A percentile compares a stretch with the other conserved stretches of the same genome.
Conservation (phyloP, 2,113 vertebrate species). For the Oxyura jamaicensis region DNA sequence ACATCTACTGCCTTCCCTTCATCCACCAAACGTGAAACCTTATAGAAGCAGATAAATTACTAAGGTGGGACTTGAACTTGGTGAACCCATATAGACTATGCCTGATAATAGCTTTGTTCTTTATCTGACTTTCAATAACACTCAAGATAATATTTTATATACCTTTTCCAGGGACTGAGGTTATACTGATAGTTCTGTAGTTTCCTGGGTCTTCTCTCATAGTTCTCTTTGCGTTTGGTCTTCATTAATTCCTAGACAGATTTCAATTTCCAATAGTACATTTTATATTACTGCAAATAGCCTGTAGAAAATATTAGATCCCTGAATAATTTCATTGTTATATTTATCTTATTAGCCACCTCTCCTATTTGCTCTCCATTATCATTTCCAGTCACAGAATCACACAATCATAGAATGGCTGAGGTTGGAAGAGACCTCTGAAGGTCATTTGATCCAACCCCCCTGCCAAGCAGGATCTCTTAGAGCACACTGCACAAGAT, state of each 20-base stretch:
- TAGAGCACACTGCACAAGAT: too few species aligned
- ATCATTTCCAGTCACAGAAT: not conserved
- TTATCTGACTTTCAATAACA: not conserved
- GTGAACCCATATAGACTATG: not conserved
- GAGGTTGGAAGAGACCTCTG: too few species aligned
- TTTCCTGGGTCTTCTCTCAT: not conserved
- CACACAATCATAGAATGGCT: too few species aligned
- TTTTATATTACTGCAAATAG: not conserved
- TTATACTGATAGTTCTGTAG: not conserved
- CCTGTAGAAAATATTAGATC: not conserved
- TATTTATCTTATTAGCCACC: not conserved
- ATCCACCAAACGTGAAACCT: not conserved
- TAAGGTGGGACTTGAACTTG: not conserved
- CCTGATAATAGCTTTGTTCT: not conserved
- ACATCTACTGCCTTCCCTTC: not conserved
- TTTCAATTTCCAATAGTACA: not conserved
- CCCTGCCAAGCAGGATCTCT: too few species aligned
- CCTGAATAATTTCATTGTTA: not conserved
- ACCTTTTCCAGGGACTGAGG: not conserved
- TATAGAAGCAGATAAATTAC: not conserved
- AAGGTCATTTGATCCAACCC: too few species aligned
- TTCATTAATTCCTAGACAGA: not conserved
- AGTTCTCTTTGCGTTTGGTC: not conserved
- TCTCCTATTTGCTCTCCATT: not conserved
- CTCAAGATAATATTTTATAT: not conserved